phyloP scores from a whole-genome alignment of 1,140 invertebrate genomes.

The Elysia chlorotica region DNA sequence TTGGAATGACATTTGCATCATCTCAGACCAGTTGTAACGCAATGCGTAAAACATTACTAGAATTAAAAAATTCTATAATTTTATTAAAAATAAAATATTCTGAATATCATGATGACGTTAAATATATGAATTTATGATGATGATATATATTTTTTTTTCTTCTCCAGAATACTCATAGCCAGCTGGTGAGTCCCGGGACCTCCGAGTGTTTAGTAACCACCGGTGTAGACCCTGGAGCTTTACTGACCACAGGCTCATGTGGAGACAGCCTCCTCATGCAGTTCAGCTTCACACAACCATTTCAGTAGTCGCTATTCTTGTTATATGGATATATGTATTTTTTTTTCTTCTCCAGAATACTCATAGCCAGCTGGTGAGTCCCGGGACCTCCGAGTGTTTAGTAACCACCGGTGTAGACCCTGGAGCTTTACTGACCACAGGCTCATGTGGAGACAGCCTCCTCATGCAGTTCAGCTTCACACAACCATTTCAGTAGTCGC shows the following conservation, averaged over 20 bases:
- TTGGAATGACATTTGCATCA: no score
- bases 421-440: slow-evolving; percentile 1
- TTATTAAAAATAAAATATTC: background rate
- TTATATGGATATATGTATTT: background rate
- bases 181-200: background rate
- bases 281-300: no score
- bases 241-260: background rate
- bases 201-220: background rate
- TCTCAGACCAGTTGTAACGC: no score
- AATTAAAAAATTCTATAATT: background rate
- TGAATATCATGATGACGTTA: background rate
- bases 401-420: background rate
- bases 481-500: no score
- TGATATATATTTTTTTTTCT: background rate
- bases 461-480: slow-evolving; percentile 1
- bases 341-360: background rate
- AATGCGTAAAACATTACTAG: background rate
- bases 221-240: slow-evolving; percentile 4
- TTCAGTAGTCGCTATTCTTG: no score
- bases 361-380: background rate
- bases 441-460: background rate
- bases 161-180: background rate
- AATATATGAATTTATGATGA: background rate
- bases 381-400: slow-evolving; percentile 5
- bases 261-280: slow-evolving; percentile 1